These are phyloP conservation scores for Mustela lutreola DNA, from an alignment of 2,113 vertebrate genomes.

Conservation along the genomic window DNA sequence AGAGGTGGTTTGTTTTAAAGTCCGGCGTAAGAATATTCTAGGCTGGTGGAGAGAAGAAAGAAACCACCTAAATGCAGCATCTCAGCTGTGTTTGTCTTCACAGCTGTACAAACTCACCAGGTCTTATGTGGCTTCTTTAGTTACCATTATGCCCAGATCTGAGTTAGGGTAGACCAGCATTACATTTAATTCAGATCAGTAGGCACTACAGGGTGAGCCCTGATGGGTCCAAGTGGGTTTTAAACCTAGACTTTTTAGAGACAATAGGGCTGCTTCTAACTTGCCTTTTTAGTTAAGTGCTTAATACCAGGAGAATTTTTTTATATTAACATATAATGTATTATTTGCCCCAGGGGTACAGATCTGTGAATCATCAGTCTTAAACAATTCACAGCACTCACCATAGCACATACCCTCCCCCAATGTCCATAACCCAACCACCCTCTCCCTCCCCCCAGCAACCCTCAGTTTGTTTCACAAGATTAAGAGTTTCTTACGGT, in stretches of 20 bases:
- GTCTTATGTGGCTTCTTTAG: neutral
- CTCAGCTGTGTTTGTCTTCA: neutral
- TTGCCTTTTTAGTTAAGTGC: neutral
- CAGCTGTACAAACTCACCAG: neutral
- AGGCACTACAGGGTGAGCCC: neutral
- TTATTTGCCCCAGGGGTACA: no score
- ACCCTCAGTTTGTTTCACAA: no score
- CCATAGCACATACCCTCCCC: no score
- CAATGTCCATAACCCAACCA: no score
- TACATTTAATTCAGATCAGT: neutral
- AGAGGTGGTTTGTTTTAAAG: neutral
- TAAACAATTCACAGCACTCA: no score
- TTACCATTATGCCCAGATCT: neutral
- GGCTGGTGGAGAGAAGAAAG: neutral
- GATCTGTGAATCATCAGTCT: no score
- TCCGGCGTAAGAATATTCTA: neutral
- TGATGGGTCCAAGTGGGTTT: neutral
- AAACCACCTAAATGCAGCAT: neutral
- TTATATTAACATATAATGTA: no score
- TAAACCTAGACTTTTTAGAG: neutral
- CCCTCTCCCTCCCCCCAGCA: no score
- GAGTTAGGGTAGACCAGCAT: neutral
- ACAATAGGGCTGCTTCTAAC: neutral
- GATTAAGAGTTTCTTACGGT: no score
- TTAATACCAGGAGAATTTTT: neutral